These are phyloP conservation scores for Periphyllus acericola DNA, from an alignment of 2,888 invertebrate genomes.

Conservation along the genomic window DNA sequence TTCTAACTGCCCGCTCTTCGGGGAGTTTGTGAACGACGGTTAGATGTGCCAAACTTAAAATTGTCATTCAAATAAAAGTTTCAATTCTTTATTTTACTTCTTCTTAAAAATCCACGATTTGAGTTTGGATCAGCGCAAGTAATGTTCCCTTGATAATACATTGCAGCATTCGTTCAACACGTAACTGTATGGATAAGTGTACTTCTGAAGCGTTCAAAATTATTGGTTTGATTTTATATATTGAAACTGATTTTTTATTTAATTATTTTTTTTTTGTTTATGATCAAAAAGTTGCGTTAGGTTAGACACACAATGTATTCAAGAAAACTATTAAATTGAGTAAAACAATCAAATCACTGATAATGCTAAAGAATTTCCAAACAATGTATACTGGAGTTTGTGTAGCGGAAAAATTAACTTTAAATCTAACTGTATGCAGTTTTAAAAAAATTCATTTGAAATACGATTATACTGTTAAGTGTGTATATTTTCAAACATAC, in stretches of 20 bases:
- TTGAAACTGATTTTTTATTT: neutral
- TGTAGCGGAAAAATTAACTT: too few species aligned
- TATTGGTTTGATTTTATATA: neutral
- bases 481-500: too few species aligned
- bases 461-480: too few species aligned
- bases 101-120: slow-evolving; percentile 8
- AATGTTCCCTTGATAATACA: neutral
- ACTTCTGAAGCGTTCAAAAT: neutral
- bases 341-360: too few species aligned
- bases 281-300: too few species aligned
- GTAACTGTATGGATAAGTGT: neutral
- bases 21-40: neutral
- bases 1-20: neutral
- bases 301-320: too few species aligned
- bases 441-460: too few species aligned
- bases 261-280: too few species aligned
- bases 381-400: too few species aligned
- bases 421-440: too few species aligned
- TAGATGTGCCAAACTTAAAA: neutral
- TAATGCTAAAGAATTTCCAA: too few species aligned
- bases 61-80: slow-evolving; percentile 31
- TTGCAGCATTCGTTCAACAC: neutral
- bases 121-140: neutral
- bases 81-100: neutral
- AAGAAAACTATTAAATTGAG: too few species aligned